Evolutionary conservation across 2,888 invertebrate genomes (phyloP).

Genomic region (Agrilus biguttatus): DNA sequence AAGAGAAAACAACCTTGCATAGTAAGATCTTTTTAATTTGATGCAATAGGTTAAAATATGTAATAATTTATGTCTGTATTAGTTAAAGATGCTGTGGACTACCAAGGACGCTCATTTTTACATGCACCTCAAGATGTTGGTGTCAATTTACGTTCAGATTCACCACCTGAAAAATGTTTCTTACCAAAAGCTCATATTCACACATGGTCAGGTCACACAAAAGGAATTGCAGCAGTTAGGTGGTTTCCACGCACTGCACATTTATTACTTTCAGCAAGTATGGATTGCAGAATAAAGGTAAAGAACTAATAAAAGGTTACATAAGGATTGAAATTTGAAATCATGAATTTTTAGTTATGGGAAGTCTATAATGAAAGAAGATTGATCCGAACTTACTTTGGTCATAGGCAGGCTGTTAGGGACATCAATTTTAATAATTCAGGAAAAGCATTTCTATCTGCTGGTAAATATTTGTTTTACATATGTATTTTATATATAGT

Average conservation of each 20-base stretch:
- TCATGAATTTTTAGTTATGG: conserved; percentile 57
- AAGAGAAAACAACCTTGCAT: conserved; percentile 90
- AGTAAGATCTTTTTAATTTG: conserved; percentile 40
- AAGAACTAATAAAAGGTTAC: neutral
- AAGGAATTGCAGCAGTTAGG: conserved; percentile 85
- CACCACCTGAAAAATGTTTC: conserved; percentile 90
- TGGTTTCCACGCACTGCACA: conserved; percentile 95
- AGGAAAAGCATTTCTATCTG: conserved; percentile 86
- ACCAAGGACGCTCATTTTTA: conserved; percentile 91
- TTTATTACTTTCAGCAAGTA: conserved; percentile 84
- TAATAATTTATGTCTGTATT: conserved; percentile 15
- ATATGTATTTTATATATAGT: conserved; percentile 6
- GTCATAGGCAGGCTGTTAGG: conserved; percentile 92
- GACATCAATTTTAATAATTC: conserved; percentile 92
- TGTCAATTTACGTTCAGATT: conserved; percentile 70
- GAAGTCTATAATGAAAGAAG: conserved; percentile 93
- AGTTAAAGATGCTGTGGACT: conserved; percentile 90
- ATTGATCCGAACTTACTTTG: conserved; percentile 87
- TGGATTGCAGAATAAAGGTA: conserved; percentile 94
- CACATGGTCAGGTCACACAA: conserved; percentile 95
- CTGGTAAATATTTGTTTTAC: conserved; percentile 44
- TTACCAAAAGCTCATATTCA: conserved; percentile 91
- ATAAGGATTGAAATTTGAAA: neutral
- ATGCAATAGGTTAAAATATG: neutral
- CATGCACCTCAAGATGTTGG: conserved; percentile 88